Evolutionary conservation across 2,888 invertebrate genomes (phyloP).

Genomic region (Antheraea assamensis): DNA sequence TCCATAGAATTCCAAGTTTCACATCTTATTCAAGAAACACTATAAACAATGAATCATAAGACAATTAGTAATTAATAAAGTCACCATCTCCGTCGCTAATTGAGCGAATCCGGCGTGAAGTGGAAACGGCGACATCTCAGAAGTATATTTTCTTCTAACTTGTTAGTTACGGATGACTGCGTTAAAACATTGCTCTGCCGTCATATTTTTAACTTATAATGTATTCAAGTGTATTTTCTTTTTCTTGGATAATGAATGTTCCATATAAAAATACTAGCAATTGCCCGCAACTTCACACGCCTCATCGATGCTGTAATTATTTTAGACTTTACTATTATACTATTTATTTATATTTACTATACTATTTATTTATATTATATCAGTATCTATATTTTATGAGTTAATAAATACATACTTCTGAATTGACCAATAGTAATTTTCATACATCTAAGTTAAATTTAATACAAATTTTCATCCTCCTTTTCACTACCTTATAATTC

Average conservation of each 20-base stretch:
- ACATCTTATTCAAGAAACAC: not conserved
- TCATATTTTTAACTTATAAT: constrained; percentile 3
- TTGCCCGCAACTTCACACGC: not conserved
- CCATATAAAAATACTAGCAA: not conserved
- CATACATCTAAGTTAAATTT: too few species aligned
- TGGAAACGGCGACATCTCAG: constrained; percentile 72
- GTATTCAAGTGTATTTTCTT: not conserved
- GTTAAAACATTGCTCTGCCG: constrained; percentile 34
- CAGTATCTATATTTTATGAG: too few species aligned
- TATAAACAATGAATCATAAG: constrained; percentile 17
- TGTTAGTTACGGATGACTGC: constrained; percentile 48
- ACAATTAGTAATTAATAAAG: constrained; percentile 48
- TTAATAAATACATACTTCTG: too few species aligned
- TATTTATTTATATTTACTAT: too few species aligned
- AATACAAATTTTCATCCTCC: too few species aligned
- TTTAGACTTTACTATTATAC: too few species aligned
- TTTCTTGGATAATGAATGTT: not conserved
- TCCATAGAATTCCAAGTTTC: not conserved
- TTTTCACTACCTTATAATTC: too few species aligned
- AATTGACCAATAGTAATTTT: too few species aligned
- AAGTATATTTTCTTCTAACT: constrained; percentile 69
- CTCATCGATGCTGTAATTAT: too few species aligned
- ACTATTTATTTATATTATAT: too few species aligned
- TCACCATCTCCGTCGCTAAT: constrained; percentile 61
- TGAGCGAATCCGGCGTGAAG: constrained; percentile 64